A percentile compares a stretch with the other conserved stretches of the same genome.
Conservation (phyloP, 2,888 invertebrate genomes). For the Diloba caeruleocephala region DNA sequence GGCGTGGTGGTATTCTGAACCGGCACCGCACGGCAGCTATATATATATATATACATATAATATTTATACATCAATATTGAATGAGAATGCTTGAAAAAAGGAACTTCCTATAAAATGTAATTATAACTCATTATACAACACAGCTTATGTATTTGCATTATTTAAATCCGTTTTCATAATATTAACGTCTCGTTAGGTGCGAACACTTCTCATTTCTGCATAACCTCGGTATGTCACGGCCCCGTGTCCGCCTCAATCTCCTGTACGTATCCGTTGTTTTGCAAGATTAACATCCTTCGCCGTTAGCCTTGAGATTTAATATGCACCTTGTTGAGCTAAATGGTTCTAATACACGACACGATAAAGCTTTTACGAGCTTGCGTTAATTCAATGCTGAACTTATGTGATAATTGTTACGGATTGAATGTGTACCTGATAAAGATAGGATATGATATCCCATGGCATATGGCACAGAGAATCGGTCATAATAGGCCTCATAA, state of each 20-base stretch:
- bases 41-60: too few relatives aligned
- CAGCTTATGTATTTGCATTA: slow-evolving; percentile 1
- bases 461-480: too few relatives aligned
- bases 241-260: slow-evolving; percentile 53
- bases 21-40: too few relatives aligned
- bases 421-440: too few relatives aligned
- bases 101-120: background rate
- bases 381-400: background rate
- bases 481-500: too few relatives aligned
- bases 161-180: slow-evolving; percentile 21
- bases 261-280: slow-evolving; percentile 46
- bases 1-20: too few relatives aligned
- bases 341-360: slow-evolving; percentile 13
- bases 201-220: slow-evolving; percentile 45
- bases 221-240: slow-evolving; percentile 53
- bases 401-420: background rate
- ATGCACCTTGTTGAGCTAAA: slow-evolving; percentile 24
- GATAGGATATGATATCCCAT: too few relatives aligned
- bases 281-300: slow-evolving; percentile 47
- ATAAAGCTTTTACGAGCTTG: slow-evolving; percentile 17
- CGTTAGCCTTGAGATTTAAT: slow-evolving; percentile 35
- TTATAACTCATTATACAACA: background rate
- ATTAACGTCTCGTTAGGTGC: slow-evolving; percentile 5
- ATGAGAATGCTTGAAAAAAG: too few relatives aligned
- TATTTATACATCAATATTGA: too few relatives aligned